Evolutionary conservation across 2,888 invertebrate species (phyloP), one percentile per base, ranked within the genome.

Genomic region (Steinernema hermaphroditum): DNA sequence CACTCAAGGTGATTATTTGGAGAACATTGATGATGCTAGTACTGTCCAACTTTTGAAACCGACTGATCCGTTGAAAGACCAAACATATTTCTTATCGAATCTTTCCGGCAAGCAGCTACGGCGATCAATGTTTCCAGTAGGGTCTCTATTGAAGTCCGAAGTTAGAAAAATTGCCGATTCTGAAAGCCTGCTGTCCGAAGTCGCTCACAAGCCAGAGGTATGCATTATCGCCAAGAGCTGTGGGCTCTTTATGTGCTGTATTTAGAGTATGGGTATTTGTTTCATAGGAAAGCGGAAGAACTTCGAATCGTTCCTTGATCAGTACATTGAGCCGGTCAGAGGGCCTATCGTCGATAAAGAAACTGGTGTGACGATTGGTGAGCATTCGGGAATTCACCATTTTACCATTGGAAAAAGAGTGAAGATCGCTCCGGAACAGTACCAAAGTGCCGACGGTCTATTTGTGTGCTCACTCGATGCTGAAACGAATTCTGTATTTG

Each of bases 401-500:
- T 96, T 93, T 92, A 97, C 96, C 0, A 87, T 95, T 22, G 97
- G 97, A 0, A 96, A 98, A 89, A 89, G 93, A 82, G 91, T 92
- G 78, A 89, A 90, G 50, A 71, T 80, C n/a, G 70, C 70, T 27
- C 74, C 74, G 71, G 87, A 94, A 24, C 85, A 89, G 50, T 92
- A 92, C 4, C 88, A 87, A 75, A 87, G 89, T 73, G 89, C 91
- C 72, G 78, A 83, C 78, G 91, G 92, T 0, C 92, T 91, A 85
- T 96, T 91, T 89, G 91, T 94, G 32, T 92, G 90, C 32, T 90
- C 90, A 71, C 93, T 94, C 86, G 90, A 92, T 87, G 84, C 90
- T 0, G 79, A 87, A 22, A 91, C 90, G 22, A 93, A 93, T 85
- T 90, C 90, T 73, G 93, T 96, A 79, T 91, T 91, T 88, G 93